phyloP scores from a whole-genome alignment of 2,888 invertebrate species.

The Automeris io region DNA sequence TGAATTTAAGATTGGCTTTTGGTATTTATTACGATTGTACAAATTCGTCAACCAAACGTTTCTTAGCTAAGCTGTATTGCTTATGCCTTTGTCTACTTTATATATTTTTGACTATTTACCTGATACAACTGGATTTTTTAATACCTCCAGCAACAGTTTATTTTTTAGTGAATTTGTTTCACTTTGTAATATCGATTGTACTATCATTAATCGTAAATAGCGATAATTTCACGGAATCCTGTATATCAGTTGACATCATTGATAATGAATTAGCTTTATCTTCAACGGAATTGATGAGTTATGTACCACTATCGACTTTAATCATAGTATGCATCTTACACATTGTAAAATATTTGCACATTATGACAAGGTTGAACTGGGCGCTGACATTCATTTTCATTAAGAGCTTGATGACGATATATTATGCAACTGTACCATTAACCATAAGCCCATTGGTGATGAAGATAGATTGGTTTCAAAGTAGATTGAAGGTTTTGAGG shows the following conservation, averaged over 20 bases:
- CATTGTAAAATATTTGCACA: background rate
- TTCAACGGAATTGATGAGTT: background rate
- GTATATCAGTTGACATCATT: background rate
- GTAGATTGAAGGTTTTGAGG: background rate
- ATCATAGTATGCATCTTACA: background rate
- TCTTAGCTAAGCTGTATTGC: background rate
- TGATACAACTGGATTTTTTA: background rate
- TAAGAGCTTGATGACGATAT: background rate
- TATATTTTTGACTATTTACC: background rate
- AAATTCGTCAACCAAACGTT: background rate
- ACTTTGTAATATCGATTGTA: background rate
- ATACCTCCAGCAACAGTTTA: background rate
- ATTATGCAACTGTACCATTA: background rate
- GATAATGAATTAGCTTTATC: background rate
- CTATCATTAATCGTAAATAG: background rate
- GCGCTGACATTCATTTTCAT: background rate
- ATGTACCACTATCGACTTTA: background rate
- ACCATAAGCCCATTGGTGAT: background rate
- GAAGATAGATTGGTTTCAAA: background rate
- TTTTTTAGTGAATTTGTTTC: background rate
- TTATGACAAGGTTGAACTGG: accelerated
- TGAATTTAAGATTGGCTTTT: background rate
- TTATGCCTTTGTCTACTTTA: background rate
- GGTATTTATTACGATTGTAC: background rate
- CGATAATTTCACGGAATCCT: background rate